Conservation (phyloP, 2,113 vertebrate species). For the Corythoichthys intestinalis region DNA sequence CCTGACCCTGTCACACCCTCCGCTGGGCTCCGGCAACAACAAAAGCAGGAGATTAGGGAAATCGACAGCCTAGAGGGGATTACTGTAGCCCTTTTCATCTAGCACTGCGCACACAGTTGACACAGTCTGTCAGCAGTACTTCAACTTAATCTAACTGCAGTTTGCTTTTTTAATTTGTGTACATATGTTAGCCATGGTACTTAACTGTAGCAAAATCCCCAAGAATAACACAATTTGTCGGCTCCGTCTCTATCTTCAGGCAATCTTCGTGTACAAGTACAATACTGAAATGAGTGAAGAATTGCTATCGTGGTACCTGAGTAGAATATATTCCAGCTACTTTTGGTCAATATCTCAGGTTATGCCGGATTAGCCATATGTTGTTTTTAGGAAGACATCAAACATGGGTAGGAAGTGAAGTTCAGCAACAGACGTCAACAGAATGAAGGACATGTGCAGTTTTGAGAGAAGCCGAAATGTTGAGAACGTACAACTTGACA, state of each 20-base stretch:
- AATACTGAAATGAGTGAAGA: constrained; percentile 27
- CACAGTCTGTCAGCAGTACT: constrained; percentile 65
- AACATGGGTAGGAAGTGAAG: constrained; percentile 27
- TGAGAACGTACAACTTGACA: neutral
- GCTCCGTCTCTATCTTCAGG: constrained; percentile 5
- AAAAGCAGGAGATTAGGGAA: constrained; percentile 71
- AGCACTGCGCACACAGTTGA: constrained; percentile 57
- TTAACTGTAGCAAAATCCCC: constrained; percentile 47
- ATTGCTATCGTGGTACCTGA: constrained; percentile 13
- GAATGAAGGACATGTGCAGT: constrained; percentile 14
- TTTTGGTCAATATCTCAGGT: constrained; percentile 28
- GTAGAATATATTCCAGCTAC: constrained; percentile 27
- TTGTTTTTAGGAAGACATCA: constrained; percentile 14
- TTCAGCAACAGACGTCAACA: constrained; percentile 21
- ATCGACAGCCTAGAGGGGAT: constrained; percentile 66
- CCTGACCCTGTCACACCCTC: constrained; percentile 72
- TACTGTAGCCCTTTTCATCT: constrained; percentile 69
- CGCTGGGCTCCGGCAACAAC: constrained; percentile 61
- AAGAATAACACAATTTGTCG: constrained; percentile 29
- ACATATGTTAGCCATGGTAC: constrained; percentile 43
- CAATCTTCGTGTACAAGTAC: constrained; percentile 4
- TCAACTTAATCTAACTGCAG: constrained; percentile 64
- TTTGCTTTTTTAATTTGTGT: constrained; percentile 62
- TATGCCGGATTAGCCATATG: constrained; percentile 15
- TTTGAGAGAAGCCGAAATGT: neutral